Evolutionary conservation across 2,797 vertebrate genomes (phyloP).

Genomic region (Crocodylus rhombifer): DNA sequence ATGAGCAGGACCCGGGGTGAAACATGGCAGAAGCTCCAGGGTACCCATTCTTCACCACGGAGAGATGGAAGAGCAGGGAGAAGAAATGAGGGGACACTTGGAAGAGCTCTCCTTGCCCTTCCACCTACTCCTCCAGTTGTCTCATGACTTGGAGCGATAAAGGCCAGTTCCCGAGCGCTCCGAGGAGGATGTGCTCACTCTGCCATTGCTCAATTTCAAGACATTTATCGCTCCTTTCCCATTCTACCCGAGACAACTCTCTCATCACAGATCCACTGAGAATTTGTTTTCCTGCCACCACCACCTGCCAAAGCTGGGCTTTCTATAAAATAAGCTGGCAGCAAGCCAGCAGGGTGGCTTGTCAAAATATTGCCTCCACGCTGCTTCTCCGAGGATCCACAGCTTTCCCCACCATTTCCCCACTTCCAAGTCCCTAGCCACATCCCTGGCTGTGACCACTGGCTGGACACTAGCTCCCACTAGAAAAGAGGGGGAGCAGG

Average conservation of each 20-base stretch:
- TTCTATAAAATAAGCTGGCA: constrained; percentile 21
- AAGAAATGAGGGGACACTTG: neutral
- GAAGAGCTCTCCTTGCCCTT: neutral
- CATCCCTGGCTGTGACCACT: neutral
- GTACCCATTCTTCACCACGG: neutral
- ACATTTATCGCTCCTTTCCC: constrained; percentile 21
- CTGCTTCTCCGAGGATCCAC: neutral
- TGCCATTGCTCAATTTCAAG: neutral
- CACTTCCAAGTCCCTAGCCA: neutral
- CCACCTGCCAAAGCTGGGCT: constrained; percentile 24
- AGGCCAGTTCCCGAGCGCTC: neutral
- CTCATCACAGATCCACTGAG: constrained; percentile 24
- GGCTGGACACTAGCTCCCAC: neutral
- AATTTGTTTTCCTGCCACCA: constrained; percentile 54
- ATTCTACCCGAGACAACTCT: constrained; percentile 16
- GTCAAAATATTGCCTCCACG: neutral
- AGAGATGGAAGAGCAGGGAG: neutral
- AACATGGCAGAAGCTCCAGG: neutral
- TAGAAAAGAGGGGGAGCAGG: neutral
- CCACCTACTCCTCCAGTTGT: neutral
- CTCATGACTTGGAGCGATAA: neutral
- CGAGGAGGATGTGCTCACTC: neutral
- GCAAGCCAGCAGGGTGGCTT: neutral
- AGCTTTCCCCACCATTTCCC: neutral
- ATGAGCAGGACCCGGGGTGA: neutral